Base-by-base conservation (phyloP, 2,113 vertebrate species). In the Nerophis ophidion region DNA sequence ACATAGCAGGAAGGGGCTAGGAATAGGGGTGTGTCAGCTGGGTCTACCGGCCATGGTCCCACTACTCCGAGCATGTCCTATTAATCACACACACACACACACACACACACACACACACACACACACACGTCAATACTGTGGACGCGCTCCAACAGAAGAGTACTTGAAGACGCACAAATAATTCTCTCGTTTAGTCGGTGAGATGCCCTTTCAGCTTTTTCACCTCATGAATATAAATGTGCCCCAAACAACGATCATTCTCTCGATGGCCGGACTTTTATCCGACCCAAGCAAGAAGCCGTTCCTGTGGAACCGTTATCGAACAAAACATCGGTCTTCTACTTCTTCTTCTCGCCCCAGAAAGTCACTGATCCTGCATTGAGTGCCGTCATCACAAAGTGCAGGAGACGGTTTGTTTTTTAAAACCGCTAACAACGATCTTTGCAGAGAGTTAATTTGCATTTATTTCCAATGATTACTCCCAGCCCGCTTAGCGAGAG, bases 21-120 rank as follows among this genome's bases (percentile, higher is more conserved):
- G 26, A 26, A 3, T 26, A 26, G 26, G 26, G 26, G 26, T 26
- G 26, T 26, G 26, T 87, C 81, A 83, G 85, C 87, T 86, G 87
- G 85, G 84, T 88, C 85, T 74, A 77, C 82, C 86, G 85, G 85
- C 85, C 65, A 50, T 56, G 17, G 54, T 81, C 85, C 84, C 81
- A 74, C 78, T 81, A 65, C 71, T 71, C 35, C 4, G 71, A 78
- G 81, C 76, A 76, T 79, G 85, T 88, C 82, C 79, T 84, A 85
- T 87, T 86, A 81, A 83, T 79, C 79, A 80, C 63, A 14, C 59
- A 56, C 56, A 68, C 40, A 36, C 53, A 26, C 26, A 26, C 26
- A 26, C 26, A 26, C 26, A 26, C 26, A 26, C 26, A 26, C 65
- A 45, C 63, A 1, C 57, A 45, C 48, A n/a, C 54, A 59, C 54